Base-by-base conservation (phyloP, 2,797 vertebrate genomes). In the Rhincodon typus region DNA sequence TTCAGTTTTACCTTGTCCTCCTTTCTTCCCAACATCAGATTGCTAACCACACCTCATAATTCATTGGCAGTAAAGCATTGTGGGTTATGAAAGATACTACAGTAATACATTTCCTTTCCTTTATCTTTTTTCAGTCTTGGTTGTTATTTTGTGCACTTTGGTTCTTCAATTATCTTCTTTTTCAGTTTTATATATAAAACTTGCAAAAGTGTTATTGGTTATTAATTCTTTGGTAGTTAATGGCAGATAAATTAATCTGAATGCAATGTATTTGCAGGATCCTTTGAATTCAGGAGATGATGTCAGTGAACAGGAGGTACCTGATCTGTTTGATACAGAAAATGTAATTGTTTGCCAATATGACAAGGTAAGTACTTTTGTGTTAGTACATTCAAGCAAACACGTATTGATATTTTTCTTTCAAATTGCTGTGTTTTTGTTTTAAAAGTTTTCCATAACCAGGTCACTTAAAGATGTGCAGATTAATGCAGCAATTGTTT, bases 281-380 rank as follows among this genome's bases (percentile, higher is more conserved):
- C 98, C 99, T 95, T 97, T 99, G 97, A 99, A 99, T 97, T 99
- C 99, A n/a, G 98, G 98, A 15, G 99, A 99, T 96, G 99, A 99
- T 82, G 98, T 99, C 96, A 98, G 99, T 93, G 99, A 99, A 70
- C 99, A 99, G 97, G 99, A 99, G 96, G 98, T 98, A 96, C 98
- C 98, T 2, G 99, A 99, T 97, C 97, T 99, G 96, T 99, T 99
- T 97, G 99, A 99, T 96, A 99, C 99, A 0, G 98, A 99, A 96
- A 99, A 99, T 86, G 98, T 99, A 42, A 99, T 99, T 0, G 98
- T 99, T 96, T 99, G 99, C 96, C 99, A 99, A 96, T 99, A 99
- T 95, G 99, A 99, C 97, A 99, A 99, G 98, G 99, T 99, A 97
- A 93, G 4, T 96, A 96, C 94, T 97, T 95, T 79, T 53, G 27